phyloP scores from a whole-genome alignment of 2,113 vertebrate species.

The Numida meleagris region DNA sequence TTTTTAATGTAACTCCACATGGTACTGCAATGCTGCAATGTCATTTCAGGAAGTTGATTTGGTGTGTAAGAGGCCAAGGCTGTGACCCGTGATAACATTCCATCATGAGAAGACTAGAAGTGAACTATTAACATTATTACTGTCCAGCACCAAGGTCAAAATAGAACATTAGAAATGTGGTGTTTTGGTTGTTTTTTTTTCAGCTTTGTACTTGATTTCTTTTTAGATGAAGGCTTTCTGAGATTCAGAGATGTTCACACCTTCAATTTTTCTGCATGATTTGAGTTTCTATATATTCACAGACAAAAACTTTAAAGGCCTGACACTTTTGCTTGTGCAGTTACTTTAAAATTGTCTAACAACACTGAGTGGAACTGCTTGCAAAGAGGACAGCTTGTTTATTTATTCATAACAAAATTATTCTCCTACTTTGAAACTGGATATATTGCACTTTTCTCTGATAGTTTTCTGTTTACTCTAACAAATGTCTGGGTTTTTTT shows the following conservation, averaged over 20 bases:
- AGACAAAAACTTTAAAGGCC: background rate
- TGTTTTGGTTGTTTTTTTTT: background rate
- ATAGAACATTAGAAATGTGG: background rate
- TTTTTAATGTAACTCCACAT: background rate
- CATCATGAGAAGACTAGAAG: background rate
- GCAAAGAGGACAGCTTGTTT: conserved; percentile 25
- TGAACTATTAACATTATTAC: background rate
- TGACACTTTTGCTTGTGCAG: background rate
- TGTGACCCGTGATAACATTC: background rate
- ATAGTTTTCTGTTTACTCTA: conserved; percentile 5
- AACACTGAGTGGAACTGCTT: background rate
- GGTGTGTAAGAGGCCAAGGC: background rate
- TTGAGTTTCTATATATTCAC: background rate
- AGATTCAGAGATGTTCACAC: background rate
- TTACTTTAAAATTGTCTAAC: conserved; percentile 3
- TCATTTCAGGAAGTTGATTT: background rate
- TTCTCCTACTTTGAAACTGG: background rate
- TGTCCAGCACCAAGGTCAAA: background rate
- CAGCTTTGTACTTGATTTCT: background rate
- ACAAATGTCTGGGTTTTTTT: background rate
- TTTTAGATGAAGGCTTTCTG: background rate
- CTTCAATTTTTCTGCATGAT: conserved; percentile 2
- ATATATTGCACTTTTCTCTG: background rate
- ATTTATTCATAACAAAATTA: conserved; percentile 26
- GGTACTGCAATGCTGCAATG: background rate